Evolutionary conservation across 2,888 invertebrate species (phyloP), one percentile per base, ranked within the genome.

Genomic region (Alviniconcha strummeri): DNA sequence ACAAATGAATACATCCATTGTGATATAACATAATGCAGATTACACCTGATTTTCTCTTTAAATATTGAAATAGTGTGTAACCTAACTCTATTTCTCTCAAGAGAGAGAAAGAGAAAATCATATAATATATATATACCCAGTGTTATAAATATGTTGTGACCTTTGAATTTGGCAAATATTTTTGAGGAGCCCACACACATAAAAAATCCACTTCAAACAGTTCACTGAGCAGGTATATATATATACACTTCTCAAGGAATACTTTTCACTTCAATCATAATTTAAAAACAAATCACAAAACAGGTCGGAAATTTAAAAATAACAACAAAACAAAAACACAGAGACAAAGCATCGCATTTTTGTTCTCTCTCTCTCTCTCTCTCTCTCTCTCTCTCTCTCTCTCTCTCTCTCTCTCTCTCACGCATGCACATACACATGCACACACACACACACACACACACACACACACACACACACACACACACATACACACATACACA

Each of bases 361-460:
- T 55, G 13, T 15, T 54, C 75, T 36, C 36, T 54, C 54, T 74
- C 74, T 74, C 4, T 54, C 19, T 74, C 74, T 74, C 19, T 72
- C 36, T 5, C 2, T 72, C 9, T 9, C 5, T 75, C 74, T 75
- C 55, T 15, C 15, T 75, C 55, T 75, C 15, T 54, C 5, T 75
- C 54, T 75, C 15, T 54, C 15, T 54, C 74, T 75, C 52, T 69
- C 69, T 69, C 69, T n/a, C 69, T 5, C 69, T 4, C n/a, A n/a
- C 4, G 15, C 69, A 17, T 5, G 6, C 4, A 69, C 69, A 69
- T 7, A 69, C 69, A 69, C 13, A 69, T 7, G 1, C 13, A 69
- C 69, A 69, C 69, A 69, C 15, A 69, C 69, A 69, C 69, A n/a
- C 69, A 69, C 69, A 69, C 69, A 69, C 69, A 69, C n/a, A 69